phyloP scores from a whole-genome alignment of 2,113 vertebrate genomes.

The Brachypteracias leptosomus region DNA sequence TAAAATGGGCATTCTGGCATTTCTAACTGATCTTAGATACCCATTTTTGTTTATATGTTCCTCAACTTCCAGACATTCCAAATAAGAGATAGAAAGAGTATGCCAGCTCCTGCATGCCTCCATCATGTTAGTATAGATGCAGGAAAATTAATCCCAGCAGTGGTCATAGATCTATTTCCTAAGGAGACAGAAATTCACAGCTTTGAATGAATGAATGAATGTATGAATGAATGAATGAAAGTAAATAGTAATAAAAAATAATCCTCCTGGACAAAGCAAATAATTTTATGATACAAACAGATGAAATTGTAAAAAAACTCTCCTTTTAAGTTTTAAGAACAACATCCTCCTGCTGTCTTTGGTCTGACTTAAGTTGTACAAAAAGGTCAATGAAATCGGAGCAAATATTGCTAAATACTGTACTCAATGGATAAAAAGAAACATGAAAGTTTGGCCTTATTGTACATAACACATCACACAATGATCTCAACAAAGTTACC shows the following conservation, averaged over 20 bases:
- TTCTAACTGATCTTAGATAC: not conserved
- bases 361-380: constrained; percentile 29
- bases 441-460: constrained; percentile 64
- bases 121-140: not conserved
- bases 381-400: constrained; percentile 51
- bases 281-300: not conserved
- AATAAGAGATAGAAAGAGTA: not conserved
- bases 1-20: not conserved
- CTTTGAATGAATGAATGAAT: constrained; percentile 35
- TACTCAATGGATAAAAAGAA: constrained; percentile 53
- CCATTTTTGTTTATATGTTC: not conserved
- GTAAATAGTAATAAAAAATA: not conserved
- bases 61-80: not conserved
- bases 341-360: constrained; percentile 46
- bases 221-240: constrained; percentile 28
- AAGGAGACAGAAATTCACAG: constrained; percentile 15
- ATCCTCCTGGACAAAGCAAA: constrained; percentile 17
- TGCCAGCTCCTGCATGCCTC: not conserved
- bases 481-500: constrained; percentile 81
- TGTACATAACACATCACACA: constrained; percentile 72
- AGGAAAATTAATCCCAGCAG: constrained; percentile 18
- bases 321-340: constrained; percentile 28
- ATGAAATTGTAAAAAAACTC: not conserved
- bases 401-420: constrained; percentile 54
- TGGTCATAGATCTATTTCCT: not conserved